Percentiles rank a stretch among this genome's conserved stretches.
phyloP scores from a whole-genome alignment of 2,888 invertebrate species.

The Bellardia bayeri region DNA sequence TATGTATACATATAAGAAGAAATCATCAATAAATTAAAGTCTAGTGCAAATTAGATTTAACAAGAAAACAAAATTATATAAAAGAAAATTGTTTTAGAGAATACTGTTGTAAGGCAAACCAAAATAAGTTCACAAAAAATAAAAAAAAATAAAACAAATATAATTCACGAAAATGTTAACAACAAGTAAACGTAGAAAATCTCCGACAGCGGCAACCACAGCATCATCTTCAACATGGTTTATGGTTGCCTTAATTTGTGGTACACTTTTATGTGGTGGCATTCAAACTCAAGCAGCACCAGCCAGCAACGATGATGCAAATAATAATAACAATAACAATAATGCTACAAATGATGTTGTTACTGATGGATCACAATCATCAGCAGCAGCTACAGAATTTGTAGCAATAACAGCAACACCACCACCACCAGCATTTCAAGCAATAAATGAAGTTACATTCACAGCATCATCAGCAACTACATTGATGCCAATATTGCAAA shows the following conservation, averaged over 20 bases:
- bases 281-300: slow-evolving; percentile 80
- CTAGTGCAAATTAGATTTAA: slow-evolving; percentile 63
- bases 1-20: slow-evolving; percentile 18
- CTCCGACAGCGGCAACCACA: slow-evolving; percentile 56
- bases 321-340: slow-evolving; percentile 36
- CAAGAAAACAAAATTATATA: slow-evolving; percentile 23
- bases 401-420: slow-evolving; percentile 48
- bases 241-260: slow-evolving; percentile 78
- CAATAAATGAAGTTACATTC: slow-evolving; percentile 59
- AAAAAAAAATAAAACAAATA: slow-evolving; percentile 15
- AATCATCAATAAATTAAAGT: slow-evolving; percentile 67
- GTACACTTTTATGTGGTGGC: slow-evolving; percentile 79
- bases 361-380: slow-evolving; percentile 63
- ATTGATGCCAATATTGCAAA: slow-evolving; percentile 63
- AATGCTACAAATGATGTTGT: slow-evolving; percentile 64
- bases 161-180: slow-evolving; percentile 72
- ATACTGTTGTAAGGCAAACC: slow-evolving; percentile 24
- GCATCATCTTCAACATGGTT: slow-evolving; percentile 54
- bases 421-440: slow-evolving; percentile 48
- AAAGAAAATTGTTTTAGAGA: slow-evolving; percentile 51
- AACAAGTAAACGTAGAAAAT: slow-evolving; percentile 75
- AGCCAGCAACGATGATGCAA: slow-evolving; percentile 76
- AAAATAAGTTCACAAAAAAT: slow-evolving; percentile 25
- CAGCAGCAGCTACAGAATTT: slow-evolving; percentile 42
- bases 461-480: slow-evolving; percentile 57